phyloP scores from a whole-genome alignment of 2,888 invertebrate genomes.

The Eilema griseolum region DNA sequence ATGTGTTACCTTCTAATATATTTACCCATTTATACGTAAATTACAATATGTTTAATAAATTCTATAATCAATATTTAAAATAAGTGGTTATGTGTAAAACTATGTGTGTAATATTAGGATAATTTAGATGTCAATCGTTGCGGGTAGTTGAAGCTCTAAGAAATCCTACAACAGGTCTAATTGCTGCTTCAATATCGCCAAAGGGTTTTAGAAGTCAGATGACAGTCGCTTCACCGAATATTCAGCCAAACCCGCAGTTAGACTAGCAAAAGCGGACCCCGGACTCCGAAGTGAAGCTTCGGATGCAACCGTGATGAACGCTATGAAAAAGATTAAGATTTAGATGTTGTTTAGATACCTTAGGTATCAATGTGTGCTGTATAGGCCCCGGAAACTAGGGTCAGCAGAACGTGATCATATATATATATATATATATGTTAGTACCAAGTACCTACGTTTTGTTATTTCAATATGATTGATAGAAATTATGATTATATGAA shows the following conservation, averaged over 20 bases:
- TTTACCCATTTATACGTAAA: neutral
- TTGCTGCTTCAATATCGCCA: too few species aligned
- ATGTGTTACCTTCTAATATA: neutral
- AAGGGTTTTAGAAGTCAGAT: too few species aligned
- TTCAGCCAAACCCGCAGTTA: too few species aligned
- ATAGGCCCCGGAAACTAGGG: neutral
- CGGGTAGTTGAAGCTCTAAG: too few species aligned
- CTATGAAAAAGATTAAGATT: too few species aligned
- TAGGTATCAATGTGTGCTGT: neutral
- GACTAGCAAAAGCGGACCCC: too few species aligned
- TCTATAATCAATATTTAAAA: neutral
- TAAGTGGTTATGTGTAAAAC: neutral
- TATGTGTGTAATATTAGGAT: neutral
- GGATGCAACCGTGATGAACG: too few species aligned
- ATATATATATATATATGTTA: neutral
- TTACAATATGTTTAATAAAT: neutral
- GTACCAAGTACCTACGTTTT: neutral
- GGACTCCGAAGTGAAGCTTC: too few species aligned
- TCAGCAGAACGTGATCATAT: neutral
- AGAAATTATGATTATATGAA: neutral
- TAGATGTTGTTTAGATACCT: neutral
- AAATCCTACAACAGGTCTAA: too few species aligned
- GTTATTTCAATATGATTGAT: neutral
- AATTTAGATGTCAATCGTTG: neutral
- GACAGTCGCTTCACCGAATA: too few species aligned